Evolutionary conservation across 2,797 vertebrate species (phyloP), one percentile per base, ranked within the genome.

Genomic region (Tenualosa ilisha): DNA sequence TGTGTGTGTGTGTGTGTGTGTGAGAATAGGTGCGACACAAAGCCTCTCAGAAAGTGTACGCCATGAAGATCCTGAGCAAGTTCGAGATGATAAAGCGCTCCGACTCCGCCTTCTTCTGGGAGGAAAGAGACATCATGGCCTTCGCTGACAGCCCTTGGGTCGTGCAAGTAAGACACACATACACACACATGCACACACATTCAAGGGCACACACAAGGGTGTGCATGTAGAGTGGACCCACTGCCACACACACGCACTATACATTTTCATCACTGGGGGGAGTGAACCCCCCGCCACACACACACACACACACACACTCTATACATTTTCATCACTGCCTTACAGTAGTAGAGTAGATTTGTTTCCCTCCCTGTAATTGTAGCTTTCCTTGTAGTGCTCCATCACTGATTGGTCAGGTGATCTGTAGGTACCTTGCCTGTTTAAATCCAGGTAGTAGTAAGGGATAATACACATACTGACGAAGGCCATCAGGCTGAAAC

Each of bases 11-110:
- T 75, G 40, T 84, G 83, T 53, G 20, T 24, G 65, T 43, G 43
- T 75, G 40, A 72, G 83, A 81, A 24, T 63, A 87, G 98, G 98
- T 99, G 92, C 96, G 98, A 84, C 98, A 99, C 91, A 99, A 97
- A 94, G 95, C 94, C 85, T 98, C 98, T 56, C 97, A 98, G 93
- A 99, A 98, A 81, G 98, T 98, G 88, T 99, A 98, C 84, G 98
- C 98, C 85, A 98, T 99, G 98, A 99, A 99, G 93, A 96, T 99
- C 49, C 96, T 99, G 89, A 99, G 98, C 95, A 99, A 99, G 93
- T 99, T 99, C 93, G 98, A 99, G 96, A 99, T 99, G 98, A 97
- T 99, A 93, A 99, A 99, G 92, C 96, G 98, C 90, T 99, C 98
- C 20, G 98, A 99, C 94, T 99, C 98, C 5, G 98, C 98, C 85